Base-by-base conservation (phyloP, 2,888 invertebrate species). In the Ephialtes manifestator region DNA sequence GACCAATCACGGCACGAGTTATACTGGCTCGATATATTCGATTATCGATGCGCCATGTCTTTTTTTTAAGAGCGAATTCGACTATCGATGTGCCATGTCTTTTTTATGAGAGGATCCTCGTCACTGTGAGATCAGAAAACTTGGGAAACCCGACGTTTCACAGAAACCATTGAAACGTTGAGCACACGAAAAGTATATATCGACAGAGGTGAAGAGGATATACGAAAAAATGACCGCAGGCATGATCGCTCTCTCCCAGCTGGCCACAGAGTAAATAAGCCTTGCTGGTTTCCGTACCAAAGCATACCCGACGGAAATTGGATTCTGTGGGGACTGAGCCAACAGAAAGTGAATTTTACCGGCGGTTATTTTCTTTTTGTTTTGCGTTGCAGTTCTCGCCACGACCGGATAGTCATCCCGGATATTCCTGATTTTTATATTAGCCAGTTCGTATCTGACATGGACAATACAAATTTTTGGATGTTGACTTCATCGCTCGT, bases 231-330 rank as follows among this genome's bases (percentile, higher is more conserved):
- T 68, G 80, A 74, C 67, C 75, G 65, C 20, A 43, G 46, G 58
- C 51, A 13, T 48, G 63, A 51, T 60, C 18, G 31, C 11, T 10
- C n/a, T 35, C n/a, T 51, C 39, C 20, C 39, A 24, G 28, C 39
- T 43, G 39, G 24, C 18, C 72, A n/a, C 20, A 24, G 72, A 65
- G 71, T 72, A 80, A 72, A 80, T 72, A 77, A 24, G 43, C 75
- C 24, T 51, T n/a, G 55, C 55, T 31, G 18, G 39, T 53, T n/a
- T 55, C 35, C 48, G 20, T 24, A 43, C 11, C 18, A 13, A 24
- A 58, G 68, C 24, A 39, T 58, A 55, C 39, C 35, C 72, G 13
- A 39, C 80, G 80, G 80, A 74, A 81, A 81, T 81, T 81, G 80
- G 74, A 81, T 81, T 81, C 46, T 46, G 67, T 28, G 55, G 35